Conservation (phyloP, 2,113 vertebrate species). For the Mobula birostris region DNA sequence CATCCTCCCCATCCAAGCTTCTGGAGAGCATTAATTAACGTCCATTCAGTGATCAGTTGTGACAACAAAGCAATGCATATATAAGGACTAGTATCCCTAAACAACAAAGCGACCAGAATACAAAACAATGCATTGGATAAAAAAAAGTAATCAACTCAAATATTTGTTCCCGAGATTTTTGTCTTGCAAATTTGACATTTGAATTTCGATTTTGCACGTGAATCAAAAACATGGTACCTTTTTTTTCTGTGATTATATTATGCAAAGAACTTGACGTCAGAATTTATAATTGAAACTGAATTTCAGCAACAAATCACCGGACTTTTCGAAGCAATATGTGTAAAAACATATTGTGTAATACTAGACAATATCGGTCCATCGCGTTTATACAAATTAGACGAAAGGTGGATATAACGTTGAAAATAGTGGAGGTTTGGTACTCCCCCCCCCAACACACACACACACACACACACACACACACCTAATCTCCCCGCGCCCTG, state of each 20-base stretch:
- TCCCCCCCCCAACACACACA: background rate
- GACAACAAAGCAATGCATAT: slow-evolving; percentile 39
- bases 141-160: slow-evolving; percentile 1
- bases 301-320: background rate
- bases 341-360: background rate
- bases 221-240: background rate
- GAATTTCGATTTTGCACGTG: background rate
- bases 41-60: slow-evolving; percentile 46
- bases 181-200: too few relatives aligned
- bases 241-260: background rate
- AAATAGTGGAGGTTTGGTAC: background rate
- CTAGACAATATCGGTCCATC: background rate
- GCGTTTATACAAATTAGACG: background rate
- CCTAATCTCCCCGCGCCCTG: too few relatives aligned
- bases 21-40: slow-evolving; percentile 50
- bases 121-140: background rate
- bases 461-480: too few relatives aligned
- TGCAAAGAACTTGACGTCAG: slow-evolving; percentile 5
- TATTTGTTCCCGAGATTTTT: background rate
- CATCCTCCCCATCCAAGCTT: slow-evolving; percentile 47
- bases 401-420: too few relatives aligned
- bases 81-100: slow-evolving; percentile 36
- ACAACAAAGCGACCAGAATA: slow-evolving; percentile 31
- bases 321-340: background rate
- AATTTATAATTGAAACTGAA: slow-evolving; percentile 13